Evolutionary conservation across 2,797 vertebrate genomes (phyloP).

Genomic region (Silurus aristotelis): DNA sequence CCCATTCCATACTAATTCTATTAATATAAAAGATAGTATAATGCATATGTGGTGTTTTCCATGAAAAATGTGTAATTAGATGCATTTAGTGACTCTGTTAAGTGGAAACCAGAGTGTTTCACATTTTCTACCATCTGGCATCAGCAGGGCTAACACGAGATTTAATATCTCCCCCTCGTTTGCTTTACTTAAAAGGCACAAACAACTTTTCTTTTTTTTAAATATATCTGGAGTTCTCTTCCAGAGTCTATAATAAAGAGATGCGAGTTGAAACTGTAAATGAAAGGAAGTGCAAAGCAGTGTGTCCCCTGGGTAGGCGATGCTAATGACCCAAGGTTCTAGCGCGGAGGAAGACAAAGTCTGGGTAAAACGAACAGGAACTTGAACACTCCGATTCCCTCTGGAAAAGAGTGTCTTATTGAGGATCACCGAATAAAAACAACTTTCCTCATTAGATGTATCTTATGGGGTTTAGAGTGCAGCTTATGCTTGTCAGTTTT

Average conservation of each 20-base stretch:
- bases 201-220: neutral
- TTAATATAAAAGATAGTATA: neutral
- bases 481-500: conserved; percentile 25
- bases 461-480: neutral
- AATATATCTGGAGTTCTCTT: conserved; percentile 24
- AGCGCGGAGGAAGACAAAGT: neutral
- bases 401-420: conserved; percentile 3
- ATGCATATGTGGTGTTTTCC: neutral
- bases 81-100: neutral
- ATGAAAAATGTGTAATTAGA: neutral
- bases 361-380: neutral
- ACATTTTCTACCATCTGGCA: neutral
- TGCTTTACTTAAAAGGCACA: neutral
- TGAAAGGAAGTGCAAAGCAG: conserved; percentile 42
- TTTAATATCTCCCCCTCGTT: neutral
- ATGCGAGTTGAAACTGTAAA: conserved; percentile 57
- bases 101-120: neutral
- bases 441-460: conserved; percentile 9
- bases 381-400: neutral
- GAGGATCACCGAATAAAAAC: neutral
- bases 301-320: conserved; percentile 35
- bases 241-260: conserved; percentile 41
- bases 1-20: neutral
- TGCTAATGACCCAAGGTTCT: conserved; percentile 1
- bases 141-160: neutral